Evolutionary conservation across 2,797 vertebrate genomes (phyloP), one percentile per base, ranked within the genome.

Genomic region (Myotis pilosus): DNA sequence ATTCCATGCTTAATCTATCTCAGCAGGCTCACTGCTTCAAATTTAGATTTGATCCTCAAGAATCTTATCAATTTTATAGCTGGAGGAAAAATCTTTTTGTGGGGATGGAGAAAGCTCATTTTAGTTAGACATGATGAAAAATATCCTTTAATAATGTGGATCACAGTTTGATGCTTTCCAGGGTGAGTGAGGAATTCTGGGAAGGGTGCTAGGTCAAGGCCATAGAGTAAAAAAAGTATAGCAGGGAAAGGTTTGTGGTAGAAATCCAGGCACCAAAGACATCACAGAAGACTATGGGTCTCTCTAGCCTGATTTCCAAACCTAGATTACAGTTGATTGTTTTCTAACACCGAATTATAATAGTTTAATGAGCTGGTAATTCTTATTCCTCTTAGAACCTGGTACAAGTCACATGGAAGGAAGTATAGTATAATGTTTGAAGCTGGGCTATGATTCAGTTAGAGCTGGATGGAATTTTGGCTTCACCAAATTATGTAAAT

Each of bases 1-100:
- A 87, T 78, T 85, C 53, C n/a, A 83, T 44, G 64, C n/a, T 92
- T 76, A 79, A 95, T 53, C 10, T 76, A 4, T 25, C 71, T 94
- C 57, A 62, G 38, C 19, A 92, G 22, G 36, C n/a, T 87, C 19
- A 55, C 55, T 64, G 0, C 66, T 83, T 66, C 36, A 86, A 76
- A 91, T 87, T 91, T 68, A 85, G 33, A 83, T 55, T 20, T 49
- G 47, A 89, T 89, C 16, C 66, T 92, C 41, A 89, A 38, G 33
- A 94, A 95, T 55, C 64, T 44, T 80, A 71, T 64, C 78, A 76
- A 84, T 41, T 28, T 28, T 76, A 9, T 16, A 53, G 36, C 28
- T 87, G 9, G 41, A 36, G 68, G 9, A 7, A 69, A 74, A 33
- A 57, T 17, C 85, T 78, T 68, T n/a, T 16, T 10, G 19, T 4